Evolutionary conservation across 1,140 invertebrate genomes (phyloP).

Genomic region (Anadara kagoshimensis): DNA sequence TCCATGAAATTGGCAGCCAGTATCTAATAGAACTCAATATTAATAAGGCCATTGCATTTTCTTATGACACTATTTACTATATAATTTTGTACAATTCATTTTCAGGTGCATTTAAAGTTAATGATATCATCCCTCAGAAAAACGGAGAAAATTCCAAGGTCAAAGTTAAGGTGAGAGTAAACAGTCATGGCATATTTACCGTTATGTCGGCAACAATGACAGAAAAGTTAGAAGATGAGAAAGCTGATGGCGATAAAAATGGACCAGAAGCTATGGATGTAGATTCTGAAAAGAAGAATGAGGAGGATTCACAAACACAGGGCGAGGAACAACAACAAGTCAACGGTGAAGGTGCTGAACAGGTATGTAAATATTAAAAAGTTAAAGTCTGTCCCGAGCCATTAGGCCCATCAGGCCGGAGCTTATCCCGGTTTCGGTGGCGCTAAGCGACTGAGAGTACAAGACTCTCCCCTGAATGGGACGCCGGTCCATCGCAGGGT

Average conservation of each 20-base stretch:
- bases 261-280: constrained; percentile 68
- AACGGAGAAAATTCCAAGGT: constrained; percentile 94
- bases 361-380: too few species aligned
- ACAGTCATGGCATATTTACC: constrained; percentile 92
- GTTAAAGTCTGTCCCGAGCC: too few species aligned
- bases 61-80: neutral
- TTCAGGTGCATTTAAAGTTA: constrained; percentile 86
- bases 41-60: too few species aligned
- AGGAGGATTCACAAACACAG: constrained; percentile 35
- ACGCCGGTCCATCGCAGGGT: too few species aligned
- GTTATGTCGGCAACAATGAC: constrained; percentile 89
- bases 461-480: too few species aligned
- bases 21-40: too few species aligned
- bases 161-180: constrained; percentile 95
- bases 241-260: constrained; percentile 58
- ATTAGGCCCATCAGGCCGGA: too few species aligned
- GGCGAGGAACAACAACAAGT: constrained; percentile 17
- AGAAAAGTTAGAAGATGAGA: constrained; percentile 80
- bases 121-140: constrained; percentile 86
- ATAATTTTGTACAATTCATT: constrained; percentile 3
- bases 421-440: too few species aligned
- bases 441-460: too few species aligned
- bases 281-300: constrained; percentile 52
- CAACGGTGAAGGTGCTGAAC: constrained; percentile 33
- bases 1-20: too few species aligned